Percentiles rank a stretch among this genome's conserved stretches.
Conservation (phyloP, 2,797 vertebrate species). For the Poeciliopsis gracilis region DNA sequence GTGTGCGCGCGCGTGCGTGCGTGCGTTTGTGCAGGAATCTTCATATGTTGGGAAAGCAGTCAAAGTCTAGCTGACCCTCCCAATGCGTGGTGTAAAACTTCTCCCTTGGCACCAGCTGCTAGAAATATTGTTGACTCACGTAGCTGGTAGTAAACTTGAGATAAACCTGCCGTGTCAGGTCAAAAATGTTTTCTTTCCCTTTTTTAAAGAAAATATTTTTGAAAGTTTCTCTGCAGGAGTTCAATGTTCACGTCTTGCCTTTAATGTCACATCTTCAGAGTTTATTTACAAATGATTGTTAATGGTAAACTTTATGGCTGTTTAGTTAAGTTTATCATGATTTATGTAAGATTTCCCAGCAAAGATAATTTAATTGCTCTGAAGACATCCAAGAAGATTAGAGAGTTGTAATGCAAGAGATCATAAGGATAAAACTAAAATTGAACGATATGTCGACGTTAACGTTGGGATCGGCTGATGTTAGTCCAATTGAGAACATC, state of each 20-base stretch:
- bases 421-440: neutral
- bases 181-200: neutral
- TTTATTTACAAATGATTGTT: constrained; percentile 13
- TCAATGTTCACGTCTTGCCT: neutral
- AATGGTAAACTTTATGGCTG: neutral
- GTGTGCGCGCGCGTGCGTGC: neutral
- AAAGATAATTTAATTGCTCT: neutral
- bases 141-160: constrained; percentile 45
- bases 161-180: constrained; percentile 28
- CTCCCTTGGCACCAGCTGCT: constrained; percentile 15
- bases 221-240: neutral
- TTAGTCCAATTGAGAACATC: neutral
- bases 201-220: neutral
- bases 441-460: neutral
- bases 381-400: constrained; percentile 29
- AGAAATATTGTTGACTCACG: constrained; percentile 15
- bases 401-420: constrained; percentile 5
- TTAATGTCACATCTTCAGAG: constrained; percentile 2
- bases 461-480: neutral
- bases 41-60: constrained; percentile 4
- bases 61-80: constrained; percentile 32
- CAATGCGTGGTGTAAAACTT: constrained; percentile 18
- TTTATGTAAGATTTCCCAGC: constrained; percentile 20
- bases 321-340: constrained; percentile 8
- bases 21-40: neutral